A percentile compares a stretch with the other conserved stretches of the same genome.
Conservation (phyloP, 1,140 invertebrate species). For the Drosophila prosaltans region DNA sequence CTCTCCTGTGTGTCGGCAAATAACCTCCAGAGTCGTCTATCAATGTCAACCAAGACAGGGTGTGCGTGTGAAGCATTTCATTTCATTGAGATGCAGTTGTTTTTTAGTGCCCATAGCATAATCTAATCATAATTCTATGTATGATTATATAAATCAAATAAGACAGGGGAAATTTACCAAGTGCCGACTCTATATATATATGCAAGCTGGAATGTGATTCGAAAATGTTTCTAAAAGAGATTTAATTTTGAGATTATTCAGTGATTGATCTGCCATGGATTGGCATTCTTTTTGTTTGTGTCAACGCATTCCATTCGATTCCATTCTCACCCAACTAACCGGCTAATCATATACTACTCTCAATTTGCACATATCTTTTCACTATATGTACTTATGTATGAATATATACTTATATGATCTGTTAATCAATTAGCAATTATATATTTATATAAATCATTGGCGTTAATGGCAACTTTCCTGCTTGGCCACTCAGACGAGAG, state of each 20-base stretch:
- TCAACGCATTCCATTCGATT: slow-evolving; percentile 13
- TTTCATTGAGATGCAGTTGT: slow-evolving; percentile 13
- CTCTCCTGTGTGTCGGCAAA: slow-evolving; percentile 30
- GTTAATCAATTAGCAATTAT: slow-evolving; percentile 44
- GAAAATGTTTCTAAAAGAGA: too few relatives aligned
- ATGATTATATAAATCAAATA: slow-evolving; percentile 39
- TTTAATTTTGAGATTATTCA: too few relatives aligned
- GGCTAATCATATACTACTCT: slow-evolving; percentile 30
- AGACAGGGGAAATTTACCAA: too few relatives aligned
- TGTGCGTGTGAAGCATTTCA: slow-evolving; percentile 20
- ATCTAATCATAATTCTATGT: slow-evolving; percentile 28
- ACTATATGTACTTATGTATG: background rate
- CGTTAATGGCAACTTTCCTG: slow-evolving; percentile 69
- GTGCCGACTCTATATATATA: too few relatives aligned
- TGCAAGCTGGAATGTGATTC: too few relatives aligned
- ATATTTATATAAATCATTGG: slow-evolving; percentile 70
- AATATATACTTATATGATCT: background rate
- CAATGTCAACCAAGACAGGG: slow-evolving; percentile 47
- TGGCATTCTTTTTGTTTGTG: too few relatives aligned
- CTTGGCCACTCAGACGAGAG: slow-evolving; percentile 39
- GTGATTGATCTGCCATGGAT: too few relatives aligned
- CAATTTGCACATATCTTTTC: slow-evolving; percentile 3
- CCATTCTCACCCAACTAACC: slow-evolving; percentile 55
- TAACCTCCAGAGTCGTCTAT: slow-evolving; percentile 56
- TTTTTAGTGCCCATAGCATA: slow-evolving; percentile 8